Evolutionary conservation across 2,113 vertebrate species (phyloP).

Genomic region (Aviceda subcristata): DNA sequence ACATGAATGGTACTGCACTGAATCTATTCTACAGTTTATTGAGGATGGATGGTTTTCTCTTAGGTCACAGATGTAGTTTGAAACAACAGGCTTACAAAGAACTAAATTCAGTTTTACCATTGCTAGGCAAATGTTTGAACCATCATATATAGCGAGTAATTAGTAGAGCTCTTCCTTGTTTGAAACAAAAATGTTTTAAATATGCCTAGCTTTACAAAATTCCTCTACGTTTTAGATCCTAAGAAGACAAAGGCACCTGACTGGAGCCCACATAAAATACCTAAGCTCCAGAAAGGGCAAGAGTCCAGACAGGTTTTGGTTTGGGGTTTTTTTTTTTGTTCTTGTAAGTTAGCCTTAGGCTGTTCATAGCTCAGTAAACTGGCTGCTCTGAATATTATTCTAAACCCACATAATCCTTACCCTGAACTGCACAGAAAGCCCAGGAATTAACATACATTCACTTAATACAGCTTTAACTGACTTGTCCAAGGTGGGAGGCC

Average conservation of each 20-base stretch:
- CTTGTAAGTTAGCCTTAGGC: not conserved
- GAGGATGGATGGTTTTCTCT: not conserved
- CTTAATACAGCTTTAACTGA: not conserved
- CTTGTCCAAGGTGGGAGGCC: not conserved
- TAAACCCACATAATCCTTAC: conserved; percentile 21
- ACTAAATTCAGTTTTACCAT: not conserved
- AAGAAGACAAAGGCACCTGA: not conserved
- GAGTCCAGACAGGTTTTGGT: not conserved
- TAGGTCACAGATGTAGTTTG: not conserved
- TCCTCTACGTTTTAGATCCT: not conserved
- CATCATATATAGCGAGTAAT: not conserved
- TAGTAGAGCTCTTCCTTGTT: not conserved
- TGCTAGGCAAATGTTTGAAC: not conserved
- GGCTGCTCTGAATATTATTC: not conserved
- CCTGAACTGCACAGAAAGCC: not conserved
- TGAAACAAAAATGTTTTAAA: not conserved
- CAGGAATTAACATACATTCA: not conserved
- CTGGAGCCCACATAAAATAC: not conserved
- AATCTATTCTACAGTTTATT: not conserved
- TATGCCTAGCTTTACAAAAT: not conserved
- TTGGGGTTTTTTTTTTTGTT: rapidly evolving
- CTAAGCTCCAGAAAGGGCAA: not conserved
- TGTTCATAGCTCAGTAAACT: not conserved
- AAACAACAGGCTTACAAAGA: not conserved
- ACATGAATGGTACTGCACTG: not conserved